Evolutionary conservation across 1,140 invertebrate genomes (phyloP), one percentile per base, ranked within the genome.

Genomic region (Globodera ellingtonae): DNA sequence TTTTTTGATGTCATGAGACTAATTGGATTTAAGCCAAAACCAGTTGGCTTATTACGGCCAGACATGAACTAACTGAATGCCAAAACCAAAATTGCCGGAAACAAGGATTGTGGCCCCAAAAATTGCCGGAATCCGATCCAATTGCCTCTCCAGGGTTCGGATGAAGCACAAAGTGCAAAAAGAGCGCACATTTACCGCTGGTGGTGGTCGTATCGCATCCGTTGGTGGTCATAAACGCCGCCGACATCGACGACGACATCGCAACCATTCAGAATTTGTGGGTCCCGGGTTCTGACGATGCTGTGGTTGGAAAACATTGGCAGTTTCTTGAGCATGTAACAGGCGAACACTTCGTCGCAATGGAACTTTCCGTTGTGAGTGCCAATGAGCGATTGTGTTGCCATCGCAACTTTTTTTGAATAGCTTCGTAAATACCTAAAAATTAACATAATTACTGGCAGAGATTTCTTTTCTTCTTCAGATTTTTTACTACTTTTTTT

Each of bases 221-320:
- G 93, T 3, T 90, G 88, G 72, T 93, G 93, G 91, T 98, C 92
- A 90, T 94, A 99, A 21, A 93, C 92, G 7, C 92, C 93, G n/a
- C 97, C 97, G 47, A 99, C 96, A 91, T 99, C 97, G 6, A 99
- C 93, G 35, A 99, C 95, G 84, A 98, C 93, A 89, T 98, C 95
- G 91, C 96, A 98, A 6, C 92, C 92, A 15, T 93, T 91, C 66
- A 98, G 46, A 35, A 72, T 79, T 79, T 59, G 9, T 9, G 15
- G 44, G 50, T 79, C 78, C 6, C 76, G 72, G 0, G 79, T 91
- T 90, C 96, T 92, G 9, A 96, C 90, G 86, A 98, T 95, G 83
- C 92, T 90, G 0, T 95, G 94, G 91, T 95, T 91, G 85, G 93
- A 92, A 89, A 94, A 98, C 83, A 93, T 90, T 0, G 94, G 94